Percentiles rank a stretch among this genome's conserved stretches.
Conservation (phyloP, 2,113 vertebrate genomes). For the Megaceryle torquata region DNA sequence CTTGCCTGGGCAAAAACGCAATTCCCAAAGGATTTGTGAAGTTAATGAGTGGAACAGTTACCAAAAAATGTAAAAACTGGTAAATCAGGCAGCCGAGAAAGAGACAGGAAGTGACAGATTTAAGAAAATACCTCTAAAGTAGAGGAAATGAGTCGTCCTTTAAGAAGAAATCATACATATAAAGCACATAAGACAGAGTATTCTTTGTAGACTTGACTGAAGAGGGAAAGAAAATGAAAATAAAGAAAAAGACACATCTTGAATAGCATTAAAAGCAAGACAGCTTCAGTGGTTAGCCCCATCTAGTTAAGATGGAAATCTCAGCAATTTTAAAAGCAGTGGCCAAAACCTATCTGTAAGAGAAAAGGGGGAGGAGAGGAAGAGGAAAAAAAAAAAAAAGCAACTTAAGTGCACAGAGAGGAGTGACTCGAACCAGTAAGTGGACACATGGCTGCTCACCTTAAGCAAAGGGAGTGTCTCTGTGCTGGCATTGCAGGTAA, state of each 20-base stretch:
- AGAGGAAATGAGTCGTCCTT: constrained; percentile 58
- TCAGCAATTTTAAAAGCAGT: neutral
- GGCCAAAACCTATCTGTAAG: neutral
- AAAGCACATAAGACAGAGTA: constrained; percentile 43
- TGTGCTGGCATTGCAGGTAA: neutral
- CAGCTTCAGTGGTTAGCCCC: neutral
- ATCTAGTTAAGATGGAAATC: neutral
- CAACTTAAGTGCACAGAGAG: neutral
- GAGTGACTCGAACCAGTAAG: neutral
- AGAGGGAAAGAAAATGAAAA: neutral
- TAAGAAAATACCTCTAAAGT: constrained; percentile 59
- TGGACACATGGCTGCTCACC: fast-evolving
- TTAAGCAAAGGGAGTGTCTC: neutral
- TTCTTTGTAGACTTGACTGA: constrained; percentile 50
- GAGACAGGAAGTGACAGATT: constrained; percentile 62
- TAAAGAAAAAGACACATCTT: neutral
- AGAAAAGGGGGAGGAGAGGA: neutral
- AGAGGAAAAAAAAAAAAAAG: neutral
- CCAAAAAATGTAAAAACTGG: constrained; percentile 24
- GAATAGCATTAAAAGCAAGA: neutral
- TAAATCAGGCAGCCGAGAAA: constrained; percentile 31
- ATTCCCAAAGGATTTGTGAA: constrained; percentile 12
- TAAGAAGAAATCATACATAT: constrained; percentile 42
- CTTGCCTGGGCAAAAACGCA: neutral
- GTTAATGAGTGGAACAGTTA: neutral